These are phyloP conservation scores for Anthonomus grandis DNA, from an alignment of 1,140 invertebrate genomes.

Conservation along the genomic window DNA sequence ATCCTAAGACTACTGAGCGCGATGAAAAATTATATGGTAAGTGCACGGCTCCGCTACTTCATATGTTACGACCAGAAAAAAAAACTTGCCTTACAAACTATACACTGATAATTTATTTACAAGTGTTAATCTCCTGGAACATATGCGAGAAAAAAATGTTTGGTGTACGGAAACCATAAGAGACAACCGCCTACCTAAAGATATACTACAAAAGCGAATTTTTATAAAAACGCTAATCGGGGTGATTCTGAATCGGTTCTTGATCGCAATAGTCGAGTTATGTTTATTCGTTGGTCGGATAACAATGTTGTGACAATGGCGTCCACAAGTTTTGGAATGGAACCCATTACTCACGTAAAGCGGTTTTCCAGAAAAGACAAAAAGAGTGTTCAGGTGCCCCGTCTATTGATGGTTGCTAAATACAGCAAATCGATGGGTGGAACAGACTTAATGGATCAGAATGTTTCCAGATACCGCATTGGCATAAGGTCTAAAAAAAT, in stretches of 20 bases:
- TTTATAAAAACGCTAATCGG: slow-evolving; percentile 6
- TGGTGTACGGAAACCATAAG: slow-evolving; percentile 23
- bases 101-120: slow-evolving; percentile 42
- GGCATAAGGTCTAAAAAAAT: slow-evolving; percentile 44
- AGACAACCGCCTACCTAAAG: slow-evolving; percentile 26
- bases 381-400: slow-evolving; percentile 34
- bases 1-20: slow-evolving; percentile 13
- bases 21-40: slow-evolving; percentile 36
- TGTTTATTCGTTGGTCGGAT: slow-evolving; percentile 38
- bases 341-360: slow-evolving; percentile 36
- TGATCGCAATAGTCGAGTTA: slow-evolving; percentile 26
- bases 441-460: slow-evolving; percentile 46
- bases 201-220: slow-evolving; percentile 6
- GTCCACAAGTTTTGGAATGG: slow-evolving; percentile 33
- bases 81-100: slow-evolving; percentile 27
- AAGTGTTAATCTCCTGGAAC: slow-evolving; percentile 27
- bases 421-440: slow-evolving; percentile 45
- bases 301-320: slow-evolving; percentile 40
- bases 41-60: slow-evolving; percentile 28
- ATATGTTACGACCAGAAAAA: slow-evolving; percentile 26
- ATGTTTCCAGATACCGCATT: slow-evolving; percentile 42
- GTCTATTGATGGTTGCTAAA: slow-evolving; percentile 29
- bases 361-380: slow-evolving; percentile 36
- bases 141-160: slow-evolving; percentile 27
- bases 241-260: slow-evolving; percentile 10